A percentile compares a stretch with the other conserved stretches of the same genome.
Conservation (phyloP, 2,797 vertebrate genomes). For the Dryobates pubescens region DNA sequence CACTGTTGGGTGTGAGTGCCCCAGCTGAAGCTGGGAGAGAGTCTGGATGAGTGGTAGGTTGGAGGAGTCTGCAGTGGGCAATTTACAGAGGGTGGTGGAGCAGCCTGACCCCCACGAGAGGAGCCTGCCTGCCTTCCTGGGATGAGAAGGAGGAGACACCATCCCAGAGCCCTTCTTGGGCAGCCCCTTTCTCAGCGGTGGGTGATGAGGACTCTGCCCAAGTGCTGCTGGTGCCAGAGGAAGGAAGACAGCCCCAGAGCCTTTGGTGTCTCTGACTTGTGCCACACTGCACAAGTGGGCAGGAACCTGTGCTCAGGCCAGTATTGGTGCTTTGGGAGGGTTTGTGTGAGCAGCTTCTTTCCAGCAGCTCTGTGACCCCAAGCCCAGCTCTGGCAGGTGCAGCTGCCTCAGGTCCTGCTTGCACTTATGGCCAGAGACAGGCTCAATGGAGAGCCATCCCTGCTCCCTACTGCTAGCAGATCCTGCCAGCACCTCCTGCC, state of each 20-base stretch:
- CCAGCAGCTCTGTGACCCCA: not conserved
- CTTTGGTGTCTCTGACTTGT: too few relatives aligned
- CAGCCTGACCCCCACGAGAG: fast-evolving
- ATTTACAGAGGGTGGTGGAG: not conserved
- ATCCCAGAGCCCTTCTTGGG: fast-evolving
- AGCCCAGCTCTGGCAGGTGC: not conserved
- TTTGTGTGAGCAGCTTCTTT: not conserved
- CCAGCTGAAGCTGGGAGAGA: not conserved
- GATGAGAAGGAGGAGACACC: not conserved
- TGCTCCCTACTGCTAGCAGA: not conserved
- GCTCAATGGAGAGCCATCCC: not conserved
- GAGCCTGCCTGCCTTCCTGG: not conserved
- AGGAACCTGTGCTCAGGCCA: not conserved
- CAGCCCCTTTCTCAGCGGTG: not conserved
- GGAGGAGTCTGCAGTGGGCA: fast-evolving
- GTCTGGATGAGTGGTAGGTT: too few relatives aligned
- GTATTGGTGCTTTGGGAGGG: not conserved
- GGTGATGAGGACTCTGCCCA: too few relatives aligned
- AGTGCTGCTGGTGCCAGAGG: not conserved
- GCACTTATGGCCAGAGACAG: fast-evolving
- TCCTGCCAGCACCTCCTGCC: not conserved
- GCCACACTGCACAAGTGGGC: fast-evolving
- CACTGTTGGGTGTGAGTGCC: not conserved
- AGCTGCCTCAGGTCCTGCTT: too few relatives aligned
- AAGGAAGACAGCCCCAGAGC: not conserved